Evolutionary conservation across 2,113 vertebrate species (phyloP), one percentile per base, ranked within the genome.

Genomic region (Phrynosoma platyrhinos): DNA sequence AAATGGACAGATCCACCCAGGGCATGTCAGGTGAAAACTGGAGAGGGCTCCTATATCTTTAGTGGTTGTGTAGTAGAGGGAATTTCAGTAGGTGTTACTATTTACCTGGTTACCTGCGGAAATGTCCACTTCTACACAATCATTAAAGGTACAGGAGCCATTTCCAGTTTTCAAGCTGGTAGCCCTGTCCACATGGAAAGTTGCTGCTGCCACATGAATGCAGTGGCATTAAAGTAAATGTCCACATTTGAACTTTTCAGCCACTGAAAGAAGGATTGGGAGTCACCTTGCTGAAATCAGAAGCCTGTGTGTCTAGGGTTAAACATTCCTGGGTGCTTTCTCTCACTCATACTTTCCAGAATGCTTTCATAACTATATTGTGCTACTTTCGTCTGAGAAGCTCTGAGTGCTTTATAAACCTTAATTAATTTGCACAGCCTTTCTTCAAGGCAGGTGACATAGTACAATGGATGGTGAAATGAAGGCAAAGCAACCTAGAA

Each of bases 381-480:
- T 52, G 13, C 79, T 82, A 13, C 85, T 81, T 87, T 55, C 47
- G 9, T 74, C 52, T 64, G 21, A 76, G 55, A 52, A 75, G 14
- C 8, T 52, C 62, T 68, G 36, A 32, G 23, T 66, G 14, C 58
- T 75, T 82, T 82, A 62, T 82, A 74, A 62, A 64, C 55, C 74
- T 82, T 85, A 40, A 77, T 77, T 77, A 82, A 76, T 76, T 76
- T 76, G 8, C 55, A 25, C 40, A 47, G 79, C 16, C 53, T 64
- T 23, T 69, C 40, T 75, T 27, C 18, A 32, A 87, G 86, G 66
- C 79, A 82, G 55, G 71, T 23, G 25, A n/a, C 47, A 32, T 16
- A 80, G 20, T 69, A 80, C 13, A 40, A 36, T 53, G 32, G 42
- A 14, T 20, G 18, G 32, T 40, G 16, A 81, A 83, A 64, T 32